These are phyloP conservation scores for Cylas formicarius DNA, from an alignment of 1,140 invertebrate species.

Conservation along the genomic window DNA sequence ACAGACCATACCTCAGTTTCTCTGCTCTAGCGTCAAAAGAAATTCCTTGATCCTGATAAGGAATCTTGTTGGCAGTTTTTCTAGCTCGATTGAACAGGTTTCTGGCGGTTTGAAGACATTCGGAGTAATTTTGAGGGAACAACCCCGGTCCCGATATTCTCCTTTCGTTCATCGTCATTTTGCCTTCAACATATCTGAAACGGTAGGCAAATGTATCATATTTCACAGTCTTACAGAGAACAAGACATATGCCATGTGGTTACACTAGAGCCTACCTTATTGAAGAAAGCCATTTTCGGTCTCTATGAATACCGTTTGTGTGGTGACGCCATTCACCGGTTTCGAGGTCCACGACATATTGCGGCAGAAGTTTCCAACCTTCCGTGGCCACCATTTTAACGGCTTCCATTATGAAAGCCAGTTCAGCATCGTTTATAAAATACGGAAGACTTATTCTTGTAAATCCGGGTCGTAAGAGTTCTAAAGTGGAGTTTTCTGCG, in stretches of 20 bases:
- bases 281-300: conserved; percentile 75
- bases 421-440: conserved; percentile 71
- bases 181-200: conserved; percentile 51
- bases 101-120: conserved; percentile 69
- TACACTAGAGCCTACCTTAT: conserved; percentile 54
- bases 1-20: conserved; percentile 46
- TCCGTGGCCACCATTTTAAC: conserved; percentile 81
- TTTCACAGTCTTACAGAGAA: neutral
- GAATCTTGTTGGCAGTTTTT: conserved; percentile 67
- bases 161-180: conserved; percentile 64
- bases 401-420: conserved; percentile 77
- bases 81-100: conserved; percentile 70
- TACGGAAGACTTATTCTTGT: conserved; percentile 78
- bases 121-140: conserved; percentile 63
- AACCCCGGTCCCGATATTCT: conserved; percentile 59
- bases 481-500: conserved; percentile 55
- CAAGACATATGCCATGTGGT: neutral
- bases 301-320: conserved; percentile 68
- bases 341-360: conserved; percentile 77
- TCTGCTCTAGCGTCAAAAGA: conserved; percentile 59
- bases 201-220: neutral
- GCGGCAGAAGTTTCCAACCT: conserved; percentile 83
- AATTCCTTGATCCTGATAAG: conserved; percentile 64
- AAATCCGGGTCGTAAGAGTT: conserved; percentile 81
- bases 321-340: conserved; percentile 87